Percentiles rank a stretch among this genome's conserved stretches.
These are phyloP conservation scores for Proisotoma minuta DNA, from an alignment of 2,888 invertebrate species.

Conservation along the genomic window DNA sequence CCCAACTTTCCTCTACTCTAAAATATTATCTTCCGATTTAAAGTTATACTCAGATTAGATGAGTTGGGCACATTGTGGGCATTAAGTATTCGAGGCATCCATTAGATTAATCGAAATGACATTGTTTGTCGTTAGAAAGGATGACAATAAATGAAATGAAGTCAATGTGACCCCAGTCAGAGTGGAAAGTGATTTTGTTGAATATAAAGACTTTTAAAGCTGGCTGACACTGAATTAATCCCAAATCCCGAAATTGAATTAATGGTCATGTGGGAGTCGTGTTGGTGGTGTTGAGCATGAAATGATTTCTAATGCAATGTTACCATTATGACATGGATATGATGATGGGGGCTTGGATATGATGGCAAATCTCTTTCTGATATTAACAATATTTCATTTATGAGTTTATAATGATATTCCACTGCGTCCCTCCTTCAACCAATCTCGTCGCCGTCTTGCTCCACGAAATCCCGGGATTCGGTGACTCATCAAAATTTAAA, in stretches of 20 bases:
- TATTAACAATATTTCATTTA: too few relatives aligned
- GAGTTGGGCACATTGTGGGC: not conserved
- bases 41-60: not conserved
- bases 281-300: slow-evolving; percentile 1
- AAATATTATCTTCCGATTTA: too few relatives aligned
- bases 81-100: too few relatives aligned
- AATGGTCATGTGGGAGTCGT: slow-evolving; percentile 36
- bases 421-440: too few relatives aligned
- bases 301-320: not conserved
- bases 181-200: not conserved
- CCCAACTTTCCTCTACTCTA: not conserved
- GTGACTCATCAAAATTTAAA: slow-evolving; percentile 44
- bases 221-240: not conserved
- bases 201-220: not conserved
- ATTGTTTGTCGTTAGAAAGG: not conserved
- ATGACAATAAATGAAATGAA: not conserved
- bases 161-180: not conserved
- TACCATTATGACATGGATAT: too few relatives aligned
- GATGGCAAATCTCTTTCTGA: too few relatives aligned
- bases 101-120: slow-evolving; percentile 1
- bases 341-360: too few relatives aligned
- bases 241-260: slow-evolving; percentile 38
- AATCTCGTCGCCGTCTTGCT: too few relatives aligned
- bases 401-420: too few relatives aligned
- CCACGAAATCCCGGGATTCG: slow-evolving; percentile 6